Percentiles rank a stretch among this genome's conserved stretches.
Evolutionary conservation across 1,140 invertebrate genomes (phyloP).

Genomic region (Yoshiicerus persimilis): DNA sequence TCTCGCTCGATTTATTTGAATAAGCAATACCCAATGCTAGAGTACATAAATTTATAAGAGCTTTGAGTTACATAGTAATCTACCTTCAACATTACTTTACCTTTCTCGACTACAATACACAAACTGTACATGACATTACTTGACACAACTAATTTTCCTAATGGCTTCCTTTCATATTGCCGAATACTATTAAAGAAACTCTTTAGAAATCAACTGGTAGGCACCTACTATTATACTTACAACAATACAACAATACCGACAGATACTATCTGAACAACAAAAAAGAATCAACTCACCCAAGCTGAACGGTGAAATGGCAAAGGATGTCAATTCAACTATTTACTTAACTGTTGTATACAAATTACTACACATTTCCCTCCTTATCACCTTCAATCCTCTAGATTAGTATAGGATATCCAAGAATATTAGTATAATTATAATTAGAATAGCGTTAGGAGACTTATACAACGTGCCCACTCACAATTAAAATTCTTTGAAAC

Average conservation of each 20-base stretch:
- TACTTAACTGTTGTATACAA: background rate
- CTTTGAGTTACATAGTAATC: background rate
- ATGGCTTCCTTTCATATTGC: background rate
- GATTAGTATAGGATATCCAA: no score
- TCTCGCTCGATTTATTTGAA: background rate
- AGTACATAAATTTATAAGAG: background rate
- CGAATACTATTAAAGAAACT: background rate
- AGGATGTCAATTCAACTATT: background rate
- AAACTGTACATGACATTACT: background rate
- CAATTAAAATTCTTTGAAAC: no score
- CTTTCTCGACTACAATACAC: background rate
- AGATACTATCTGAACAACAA: background rate
- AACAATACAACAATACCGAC: background rate
- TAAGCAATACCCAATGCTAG: background rate
- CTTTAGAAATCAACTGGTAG: background rate
- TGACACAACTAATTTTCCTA: constrained; percentile 18
- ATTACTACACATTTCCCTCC: background rate
- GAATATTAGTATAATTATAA: no score
- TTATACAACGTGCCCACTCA: no score
- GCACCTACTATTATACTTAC: background rate
- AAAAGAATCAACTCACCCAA: background rate
- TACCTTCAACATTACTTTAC: background rate
- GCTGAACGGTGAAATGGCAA: background rate
- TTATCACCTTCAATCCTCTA: background rate
- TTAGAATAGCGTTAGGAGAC: no score